Evolutionary conservation across 2,113 vertebrate genomes (phyloP), one percentile per base, ranked within the genome.

Genomic region (Pollachius pollachius): DNA sequence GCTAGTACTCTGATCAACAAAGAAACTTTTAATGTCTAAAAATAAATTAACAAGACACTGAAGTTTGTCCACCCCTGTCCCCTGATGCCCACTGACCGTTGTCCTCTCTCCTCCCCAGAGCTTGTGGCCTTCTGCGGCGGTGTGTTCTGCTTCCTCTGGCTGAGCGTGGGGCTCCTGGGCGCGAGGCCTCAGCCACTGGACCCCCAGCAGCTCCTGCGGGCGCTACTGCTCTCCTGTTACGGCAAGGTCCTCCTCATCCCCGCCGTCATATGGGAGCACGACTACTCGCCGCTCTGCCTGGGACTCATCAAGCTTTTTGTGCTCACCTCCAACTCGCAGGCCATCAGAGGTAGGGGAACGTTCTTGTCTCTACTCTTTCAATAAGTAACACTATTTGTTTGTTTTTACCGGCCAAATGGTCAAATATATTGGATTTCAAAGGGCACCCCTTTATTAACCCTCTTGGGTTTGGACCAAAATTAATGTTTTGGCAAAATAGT

Each of bases 231-330:
- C 5, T 99, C 97, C 52, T 94, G 94, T 84, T 99, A 99, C 7
- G 97, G 97, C n/a, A 98, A 99, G 68, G 94, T 98, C 30, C 85
- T 99, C 41, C 86, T 99, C 70, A 95, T 99, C 79, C 97, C 96
- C 0, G 94, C 94, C 0, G 95, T 99, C 73, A 99, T 99, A 85
- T 99, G 97, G 97, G 96, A 98, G 64, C 96, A 99, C 0, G 96
- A 99, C 81, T 95, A 97, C 85, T 94, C 96, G 0, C 93, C 93
- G 23, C 89, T 98, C 65, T 97, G 97, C 75, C 93, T 99, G 71
- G 85, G 76, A 0, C 95, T 99, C 88, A 97, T 99, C 80, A 95
- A 95, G 72, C 84, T 97, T 15, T 98, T 99, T 65, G 96, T 98
- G 62, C 93, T 99, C 52, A 95, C 94, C 2, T 99, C 97, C 13